Conservation (phyloP, 2,113 vertebrate genomes). For the Ploceus nigricollis region DNA sequence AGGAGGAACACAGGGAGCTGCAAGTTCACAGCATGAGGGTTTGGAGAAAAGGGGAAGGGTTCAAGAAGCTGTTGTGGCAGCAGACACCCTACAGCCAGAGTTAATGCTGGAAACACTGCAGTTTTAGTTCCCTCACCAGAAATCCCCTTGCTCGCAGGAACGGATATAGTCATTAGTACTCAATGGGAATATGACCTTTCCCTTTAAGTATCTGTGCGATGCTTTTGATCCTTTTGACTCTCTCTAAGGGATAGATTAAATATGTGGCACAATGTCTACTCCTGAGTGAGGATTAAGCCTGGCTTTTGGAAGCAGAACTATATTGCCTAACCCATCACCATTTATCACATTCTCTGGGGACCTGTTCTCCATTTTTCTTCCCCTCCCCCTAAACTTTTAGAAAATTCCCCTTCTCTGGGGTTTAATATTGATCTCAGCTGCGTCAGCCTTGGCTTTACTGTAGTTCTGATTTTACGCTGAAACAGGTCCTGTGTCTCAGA, state of each 20-base stretch:
- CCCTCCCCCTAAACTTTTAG: slow-evolving; percentile 10
- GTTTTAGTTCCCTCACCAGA: slow-evolving; percentile 27
- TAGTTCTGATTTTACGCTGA: slow-evolving; percentile 39
- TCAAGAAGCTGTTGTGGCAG: neutral
- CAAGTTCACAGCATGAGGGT: neutral
- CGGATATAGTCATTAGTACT: slow-evolving; percentile 53
- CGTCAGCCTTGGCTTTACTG: neutral
- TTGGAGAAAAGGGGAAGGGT: slow-evolving; percentile 8
- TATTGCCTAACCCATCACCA: slow-evolving; percentile 35
- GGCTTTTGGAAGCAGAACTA: slow-evolving; percentile 48
- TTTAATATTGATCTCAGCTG: slow-evolving; percentile 43
- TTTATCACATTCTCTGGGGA: slow-evolving; percentile 14
- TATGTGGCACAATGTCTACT: slow-evolving; percentile 43
- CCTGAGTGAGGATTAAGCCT: slow-evolving; percentile 37
- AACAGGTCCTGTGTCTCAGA: neutral
- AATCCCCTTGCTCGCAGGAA: slow-evolving; percentile 6
- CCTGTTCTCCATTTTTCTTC: slow-evolving; percentile 35
- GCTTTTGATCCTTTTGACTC: slow-evolving; percentile 56
- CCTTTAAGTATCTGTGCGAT: slow-evolving; percentile 46
- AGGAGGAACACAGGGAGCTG: neutral
- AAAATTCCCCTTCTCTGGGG: slow-evolving; percentile 17
- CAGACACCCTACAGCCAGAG: neutral
- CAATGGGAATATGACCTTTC: slow-evolving; percentile 58
- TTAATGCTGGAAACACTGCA: neutral
- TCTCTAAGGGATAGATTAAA: slow-evolving; percentile 58